Evolutionary conservation across 2,797 vertebrate species (phyloP).

Genomic region (Peromyscus nudipes): DNA sequence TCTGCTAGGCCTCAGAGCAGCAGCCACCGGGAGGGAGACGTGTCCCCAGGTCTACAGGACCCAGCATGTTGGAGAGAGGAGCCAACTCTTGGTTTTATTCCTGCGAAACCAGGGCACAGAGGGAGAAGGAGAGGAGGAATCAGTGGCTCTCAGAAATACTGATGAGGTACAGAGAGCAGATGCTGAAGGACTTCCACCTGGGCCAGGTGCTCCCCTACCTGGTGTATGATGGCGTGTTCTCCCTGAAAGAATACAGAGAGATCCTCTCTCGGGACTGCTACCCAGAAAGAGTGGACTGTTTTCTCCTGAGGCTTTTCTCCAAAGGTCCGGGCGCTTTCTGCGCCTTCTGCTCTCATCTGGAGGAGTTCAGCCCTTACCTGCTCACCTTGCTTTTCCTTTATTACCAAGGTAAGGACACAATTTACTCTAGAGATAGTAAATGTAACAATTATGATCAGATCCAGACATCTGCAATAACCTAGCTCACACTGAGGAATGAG

Average conservation of each 20-base stretch:
- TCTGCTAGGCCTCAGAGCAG: constrained; percentile 82
- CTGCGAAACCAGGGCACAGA: constrained; percentile 89
- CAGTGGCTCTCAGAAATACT: constrained; percentile 90
- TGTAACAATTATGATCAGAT: neutral
- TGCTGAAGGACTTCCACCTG: constrained; percentile 92
- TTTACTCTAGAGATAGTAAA: constrained; percentile 73
- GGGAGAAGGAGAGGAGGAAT: constrained; percentile 88
- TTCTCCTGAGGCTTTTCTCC: constrained; percentile 92
- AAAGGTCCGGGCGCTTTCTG: constrained; percentile 94
- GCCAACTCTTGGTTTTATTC: constrained; percentile 92
- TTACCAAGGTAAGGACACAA: constrained; percentile 92
- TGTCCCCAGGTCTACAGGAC: constrained; percentile 81
- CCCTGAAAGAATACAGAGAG: constrained; percentile 94
- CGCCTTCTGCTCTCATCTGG: constrained; percentile 93
- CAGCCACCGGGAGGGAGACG: constrained; percentile 83
- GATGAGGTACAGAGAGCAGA: constrained; percentile 90
- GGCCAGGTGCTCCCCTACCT: constrained; percentile 92
- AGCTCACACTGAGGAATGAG: neutral
- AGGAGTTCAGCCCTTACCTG: constrained; percentile 95
- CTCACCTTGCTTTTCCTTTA: constrained; percentile 94
- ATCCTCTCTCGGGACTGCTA: constrained; percentile 91
- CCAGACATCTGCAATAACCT: neutral
- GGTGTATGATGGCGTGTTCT: constrained; percentile 94
- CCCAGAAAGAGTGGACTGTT: constrained; percentile 90
- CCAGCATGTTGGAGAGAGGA: constrained; percentile 92